These are phyloP conservation scores for Drosophila nebulosa DNA, from an alignment of 1,140 invertebrate species.

Conservation along the genomic window DNA sequence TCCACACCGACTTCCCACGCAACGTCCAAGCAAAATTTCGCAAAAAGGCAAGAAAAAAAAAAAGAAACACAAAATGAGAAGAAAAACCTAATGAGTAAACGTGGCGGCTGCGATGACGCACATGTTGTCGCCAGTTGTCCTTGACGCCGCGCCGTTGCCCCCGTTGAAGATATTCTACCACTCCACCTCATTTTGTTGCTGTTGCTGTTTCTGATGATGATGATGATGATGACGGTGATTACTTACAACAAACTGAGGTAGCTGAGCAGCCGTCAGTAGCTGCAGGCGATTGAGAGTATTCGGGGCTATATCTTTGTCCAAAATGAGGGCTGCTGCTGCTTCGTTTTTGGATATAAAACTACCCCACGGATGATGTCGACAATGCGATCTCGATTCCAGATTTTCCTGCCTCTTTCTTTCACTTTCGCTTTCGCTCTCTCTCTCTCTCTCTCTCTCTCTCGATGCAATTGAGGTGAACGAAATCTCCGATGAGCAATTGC, in stretches of 20 bases:
- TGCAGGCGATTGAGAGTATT: slow-evolving; percentile 44
- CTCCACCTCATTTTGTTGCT: background rate
- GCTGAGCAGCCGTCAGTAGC: slow-evolving; percentile 46
- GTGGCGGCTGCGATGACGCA: slow-evolving; percentile 68
- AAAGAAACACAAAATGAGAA: slow-evolving; percentile 21
- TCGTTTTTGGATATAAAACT: slow-evolving; percentile 30
- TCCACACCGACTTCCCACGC: slow-evolving; percentile 28
- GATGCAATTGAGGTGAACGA: slow-evolving; percentile 68
- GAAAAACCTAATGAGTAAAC: slow-evolving; percentile 69
- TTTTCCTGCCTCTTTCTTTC: background rate
- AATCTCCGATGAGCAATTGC: slow-evolving; percentile 42
- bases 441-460: background rate
- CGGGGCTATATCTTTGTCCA: no score
- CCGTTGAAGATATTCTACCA: background rate
- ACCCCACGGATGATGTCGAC: slow-evolving; percentile 70
- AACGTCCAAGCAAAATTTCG: slow-evolving; percentile 52
- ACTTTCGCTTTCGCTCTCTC: no score
- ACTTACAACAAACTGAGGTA: slow-evolving; percentile 74
- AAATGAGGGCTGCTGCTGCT: slow-evolving; percentile 64
- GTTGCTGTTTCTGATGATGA: slow-evolving; percentile 34
- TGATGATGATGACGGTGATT: slow-evolving; percentile 76
- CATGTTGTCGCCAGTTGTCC: slow-evolving; percentile 76
- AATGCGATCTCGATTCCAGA: slow-evolving; percentile 56
- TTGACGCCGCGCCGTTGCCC: slow-evolving; percentile 43
- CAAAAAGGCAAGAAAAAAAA: slow-evolving; percentile 27